Evolutionary conservation across 2,888 invertebrate species (phyloP), one percentile per base, ranked within the genome.

Genomic region (Acrobasis repandana): DNA sequence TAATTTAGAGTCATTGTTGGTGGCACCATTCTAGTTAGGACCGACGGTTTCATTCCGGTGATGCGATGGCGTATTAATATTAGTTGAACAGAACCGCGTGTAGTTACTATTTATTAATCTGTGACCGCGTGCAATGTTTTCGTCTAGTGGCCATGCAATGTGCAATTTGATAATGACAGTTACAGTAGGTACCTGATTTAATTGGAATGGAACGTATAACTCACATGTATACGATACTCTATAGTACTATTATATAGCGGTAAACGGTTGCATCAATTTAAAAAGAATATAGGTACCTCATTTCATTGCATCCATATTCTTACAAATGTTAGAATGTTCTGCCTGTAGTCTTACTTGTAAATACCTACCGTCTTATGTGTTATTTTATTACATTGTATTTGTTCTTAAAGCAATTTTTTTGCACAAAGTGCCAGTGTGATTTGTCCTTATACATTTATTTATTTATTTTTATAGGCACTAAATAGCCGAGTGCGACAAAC

Each of bases 101-200:
- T n/a, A n/a, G n/a, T n/a, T n/a, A n/a, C n/a, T n/a, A n/a, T n/a
- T n/a, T n/a, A n/a, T n/a, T n/a, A n/a, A n/a, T n/a, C n/a, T n/a
- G n/a, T n/a, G n/a, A 69, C 72, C 72, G 61, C 65, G 66, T 72
- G 74, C 74, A 75, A 82, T 83, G 82, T 80, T 84, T 83, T 81
- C 79, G 85, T 82, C 80, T 82, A 82, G 72, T 82, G 81, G 76
- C 80, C 82, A 76, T 79, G 80, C 78, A 76, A 66, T 81, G 68
- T 83, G 75, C 77, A 83, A 85, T 86, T 85, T 82, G 69, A 75
- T 68, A 75, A 66, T 63, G 65, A 65, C 68, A 71, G 75, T 72
- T 69, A 70, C 65, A 28, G 28, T 28, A 28, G 66, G 57, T 69
- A 69, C 65, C 67, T 67, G 72, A 73, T 67, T 43, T 56, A 16